A percentile compares a stretch with the other conserved stretches of the same genome.
Conservation (phyloP, 2,888 invertebrate genomes). For the Lasioglossum villosulum region DNA sequence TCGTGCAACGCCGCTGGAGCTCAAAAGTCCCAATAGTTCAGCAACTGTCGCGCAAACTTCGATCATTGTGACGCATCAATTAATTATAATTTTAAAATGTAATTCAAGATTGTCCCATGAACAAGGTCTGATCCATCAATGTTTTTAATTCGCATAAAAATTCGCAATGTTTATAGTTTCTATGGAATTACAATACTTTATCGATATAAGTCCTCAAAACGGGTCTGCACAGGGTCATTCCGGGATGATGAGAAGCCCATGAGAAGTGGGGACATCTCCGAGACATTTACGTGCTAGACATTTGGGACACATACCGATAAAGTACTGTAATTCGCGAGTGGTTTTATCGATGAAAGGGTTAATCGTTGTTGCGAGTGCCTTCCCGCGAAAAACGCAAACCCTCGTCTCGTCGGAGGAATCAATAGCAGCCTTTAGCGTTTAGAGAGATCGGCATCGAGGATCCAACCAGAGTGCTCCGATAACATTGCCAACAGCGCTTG, state of each 20-base stretch:
- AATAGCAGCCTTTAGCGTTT: neutral
- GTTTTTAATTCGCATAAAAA: neutral
- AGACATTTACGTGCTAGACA: too few species aligned
- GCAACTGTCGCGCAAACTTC: neutral
- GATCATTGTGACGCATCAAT: neutral
- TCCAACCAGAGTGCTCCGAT: constrained; percentile 33
- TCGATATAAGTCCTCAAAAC: too few species aligned
- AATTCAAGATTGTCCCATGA: neutral
- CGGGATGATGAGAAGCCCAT: too few species aligned
- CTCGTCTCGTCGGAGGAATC: neutral
- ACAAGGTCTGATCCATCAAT: neutral
- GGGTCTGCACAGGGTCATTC: too few species aligned
- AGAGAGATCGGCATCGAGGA: constrained; percentile 12
- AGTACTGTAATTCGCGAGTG: too few species aligned
- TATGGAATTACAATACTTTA: too few species aligned
- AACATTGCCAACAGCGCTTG: constrained; percentile 57
- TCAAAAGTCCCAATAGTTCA: constrained; percentile 20
- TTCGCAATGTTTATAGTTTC: too few species aligned
- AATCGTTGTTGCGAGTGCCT: neutral
- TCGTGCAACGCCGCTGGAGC: constrained; percentile 46
- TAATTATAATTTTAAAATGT: too few species aligned
- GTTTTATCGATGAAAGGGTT: neutral
- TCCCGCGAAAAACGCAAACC: neutral
- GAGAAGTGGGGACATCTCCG: too few species aligned
- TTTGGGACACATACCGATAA: too few species aligned